These are phyloP conservation scores for Falcunculus frontatus DNA, from an alignment of 2,113 vertebrate species.

Conservation along the genomic window DNA sequence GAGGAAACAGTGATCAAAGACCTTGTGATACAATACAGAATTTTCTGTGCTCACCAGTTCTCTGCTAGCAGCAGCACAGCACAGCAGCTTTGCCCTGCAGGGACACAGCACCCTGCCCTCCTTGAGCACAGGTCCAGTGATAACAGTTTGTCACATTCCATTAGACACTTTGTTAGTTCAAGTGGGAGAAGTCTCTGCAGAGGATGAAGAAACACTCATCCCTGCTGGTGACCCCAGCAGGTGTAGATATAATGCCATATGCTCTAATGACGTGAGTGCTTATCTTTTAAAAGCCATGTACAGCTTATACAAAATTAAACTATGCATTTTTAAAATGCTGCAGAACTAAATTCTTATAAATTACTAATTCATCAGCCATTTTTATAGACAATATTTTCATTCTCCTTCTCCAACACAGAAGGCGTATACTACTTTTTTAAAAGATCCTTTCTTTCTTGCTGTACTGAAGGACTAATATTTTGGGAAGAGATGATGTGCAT, in stretches of 20 bases:
- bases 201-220: neutral
- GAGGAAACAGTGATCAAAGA: neutral
- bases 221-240: neutral
- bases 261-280: neutral
- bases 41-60: neutral
- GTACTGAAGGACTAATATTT: neutral
- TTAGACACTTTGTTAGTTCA: neutral
- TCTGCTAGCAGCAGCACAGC: neutral
- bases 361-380: neutral
- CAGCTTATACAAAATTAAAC: neutral
- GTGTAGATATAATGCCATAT: neutral
- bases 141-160: neutral
- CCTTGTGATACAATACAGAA: neutral
- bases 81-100: neutral
- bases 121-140: neutral
- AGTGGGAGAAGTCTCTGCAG: neutral
- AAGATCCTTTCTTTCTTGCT: neutral
- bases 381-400: neutral
- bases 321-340: neutral
- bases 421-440: neutral
- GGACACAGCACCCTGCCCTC: neutral
- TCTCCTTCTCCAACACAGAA: neutral
- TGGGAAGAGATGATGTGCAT: neutral
- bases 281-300: neutral
- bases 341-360: neutral